Evolutionary conservation across 2,888 invertebrate species (phyloP).

Genomic region (Polydesmus complanatus): DNA sequence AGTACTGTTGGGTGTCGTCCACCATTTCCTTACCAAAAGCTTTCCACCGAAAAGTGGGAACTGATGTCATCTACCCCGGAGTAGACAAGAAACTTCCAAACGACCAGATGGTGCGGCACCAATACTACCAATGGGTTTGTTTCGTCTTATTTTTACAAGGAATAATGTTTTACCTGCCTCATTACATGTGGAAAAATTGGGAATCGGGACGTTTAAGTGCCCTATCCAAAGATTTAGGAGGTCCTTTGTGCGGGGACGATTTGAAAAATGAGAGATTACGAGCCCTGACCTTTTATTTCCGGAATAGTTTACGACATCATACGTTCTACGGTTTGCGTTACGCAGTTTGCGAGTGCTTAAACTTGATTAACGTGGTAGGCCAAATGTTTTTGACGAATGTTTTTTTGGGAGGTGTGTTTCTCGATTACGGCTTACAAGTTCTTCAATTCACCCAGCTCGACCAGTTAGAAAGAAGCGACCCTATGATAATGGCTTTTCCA

Average conservation of each 20-base stretch:
- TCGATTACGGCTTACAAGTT: conserved; percentile 51
- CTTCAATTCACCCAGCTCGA: conserved; percentile 57
- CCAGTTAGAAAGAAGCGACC: conserved; percentile 45
- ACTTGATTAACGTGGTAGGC: conserved; percentile 58
- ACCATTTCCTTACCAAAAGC: conserved; percentile 20
- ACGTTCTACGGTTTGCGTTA: conserved; percentile 54
- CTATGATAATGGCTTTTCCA: conserved; percentile 44
- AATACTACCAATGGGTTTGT: too few species aligned
- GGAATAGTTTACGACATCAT: background rate
- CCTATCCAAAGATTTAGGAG: conserved; percentile 40
- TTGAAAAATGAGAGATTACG: too few species aligned
- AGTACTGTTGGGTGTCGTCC: conserved; percentile 18
- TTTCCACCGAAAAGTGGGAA: conserved; percentile 18
- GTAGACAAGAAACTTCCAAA: conserved; percentile 17
- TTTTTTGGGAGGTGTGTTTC: conserved; percentile 59
- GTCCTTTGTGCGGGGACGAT: too few species aligned
- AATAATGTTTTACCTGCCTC: conserved; percentile 30
- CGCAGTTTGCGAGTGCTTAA: conserved; percentile 62
- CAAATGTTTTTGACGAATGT: conserved; percentile 62
- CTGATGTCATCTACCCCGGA: conserved; percentile 20
- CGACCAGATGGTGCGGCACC: conserved; percentile 20
- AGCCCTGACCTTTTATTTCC: conserved; percentile 1
- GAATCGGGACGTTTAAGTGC: conserved; percentile 43
- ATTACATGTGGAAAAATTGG: conserved; percentile 14
- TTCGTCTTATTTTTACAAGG: conserved; percentile 35